Percentiles rank a stretch among this genome's conserved stretches.
Conservation (phyloP, 2,113 vertebrate genomes). For the Siniperca chuatsi region DNA sequence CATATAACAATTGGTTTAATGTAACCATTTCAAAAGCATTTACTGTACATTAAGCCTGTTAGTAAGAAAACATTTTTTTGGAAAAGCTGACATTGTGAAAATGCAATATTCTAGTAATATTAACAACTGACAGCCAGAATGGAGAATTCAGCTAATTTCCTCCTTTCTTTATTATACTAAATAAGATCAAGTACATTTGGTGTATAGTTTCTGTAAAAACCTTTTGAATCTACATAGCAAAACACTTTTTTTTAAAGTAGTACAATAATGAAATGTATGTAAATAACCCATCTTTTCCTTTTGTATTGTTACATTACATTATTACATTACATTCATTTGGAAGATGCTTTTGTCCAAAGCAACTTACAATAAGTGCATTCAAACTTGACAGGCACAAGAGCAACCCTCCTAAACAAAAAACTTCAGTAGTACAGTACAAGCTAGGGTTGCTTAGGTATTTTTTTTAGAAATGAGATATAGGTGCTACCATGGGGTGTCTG, state of each 20-base stretch:
- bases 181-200: neutral
- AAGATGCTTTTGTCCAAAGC: neutral
- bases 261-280: neutral
- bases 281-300: neutral
- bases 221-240: neutral
- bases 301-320: neutral
- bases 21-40: neutral
- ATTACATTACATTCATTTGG: neutral
- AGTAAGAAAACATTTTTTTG: neutral
- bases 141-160: neutral
- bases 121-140: neutral
- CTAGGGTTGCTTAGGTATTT: neutral
- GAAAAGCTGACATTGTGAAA: neutral
- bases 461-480: neutral
- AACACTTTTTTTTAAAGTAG: neutral
- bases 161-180: neutral
- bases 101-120: neutral
- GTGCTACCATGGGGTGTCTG: neutral
- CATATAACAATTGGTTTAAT: neutral
- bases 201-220: neutral
- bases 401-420: no score
- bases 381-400: neutral
- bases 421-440: neutral
- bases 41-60: neutral
- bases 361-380: neutral